Conservation (phyloP, 2,113 vertebrate genomes). For the Salvelinus fontinalis region DNA sequence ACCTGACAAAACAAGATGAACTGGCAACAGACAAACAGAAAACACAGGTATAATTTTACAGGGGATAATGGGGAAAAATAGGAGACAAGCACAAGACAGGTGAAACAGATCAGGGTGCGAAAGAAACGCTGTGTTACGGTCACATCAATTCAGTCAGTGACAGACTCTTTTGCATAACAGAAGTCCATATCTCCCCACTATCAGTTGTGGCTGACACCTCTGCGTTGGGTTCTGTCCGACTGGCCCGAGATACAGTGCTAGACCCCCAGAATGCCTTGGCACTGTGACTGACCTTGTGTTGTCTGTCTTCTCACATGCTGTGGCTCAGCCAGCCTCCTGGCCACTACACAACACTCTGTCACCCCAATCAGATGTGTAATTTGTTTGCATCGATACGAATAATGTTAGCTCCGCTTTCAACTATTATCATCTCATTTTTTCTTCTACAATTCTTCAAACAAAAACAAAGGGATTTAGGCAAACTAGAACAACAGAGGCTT, state of each 20-base stretch:
- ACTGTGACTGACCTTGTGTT: conserved; percentile 37
- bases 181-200: background rate
- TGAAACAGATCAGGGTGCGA: no score
- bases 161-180: background rate
- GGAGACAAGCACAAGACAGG: no score
- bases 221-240: background rate
- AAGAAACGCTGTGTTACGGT: no score
- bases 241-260: background rate
- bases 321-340: conserved; percentile 16
- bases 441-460: background rate
- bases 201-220: conserved; percentile 18
- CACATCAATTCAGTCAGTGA: background rate
- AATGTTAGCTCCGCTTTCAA: conserved; percentile 1
- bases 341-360: conserved; percentile 5
- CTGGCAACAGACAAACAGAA: no score
- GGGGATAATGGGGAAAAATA: no score
- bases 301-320: conserved; percentile 1
- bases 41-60: no score
- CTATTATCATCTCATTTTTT: background rate
- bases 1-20: no score
- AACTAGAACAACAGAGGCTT: background rate
- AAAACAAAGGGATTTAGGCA: background rate
- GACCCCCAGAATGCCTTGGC: conserved; percentile 8
- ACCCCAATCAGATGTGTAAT: background rate
- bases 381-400: background rate